These are phyloP conservation scores for Dasypogon diadema DNA, from an alignment of 2,888 invertebrate genomes.

Conservation along the genomic window DNA sequence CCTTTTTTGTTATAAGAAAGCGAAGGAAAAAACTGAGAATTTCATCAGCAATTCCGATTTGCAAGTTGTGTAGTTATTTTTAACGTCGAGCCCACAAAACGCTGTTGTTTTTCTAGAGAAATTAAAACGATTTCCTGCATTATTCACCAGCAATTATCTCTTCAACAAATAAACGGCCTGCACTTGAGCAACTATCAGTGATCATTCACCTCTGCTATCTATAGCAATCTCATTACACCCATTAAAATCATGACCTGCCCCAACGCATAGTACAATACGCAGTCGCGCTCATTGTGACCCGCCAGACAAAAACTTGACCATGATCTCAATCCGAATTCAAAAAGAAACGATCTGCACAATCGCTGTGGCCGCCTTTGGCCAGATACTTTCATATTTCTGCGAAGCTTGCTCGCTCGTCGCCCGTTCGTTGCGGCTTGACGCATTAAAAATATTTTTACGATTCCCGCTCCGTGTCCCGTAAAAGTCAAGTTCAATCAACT, in stretches of 20 bases:
- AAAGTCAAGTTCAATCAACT: constrained; percentile 45
- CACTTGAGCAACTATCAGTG: constrained; percentile 36
- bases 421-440: background rate
- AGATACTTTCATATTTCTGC: constrained; percentile 29
- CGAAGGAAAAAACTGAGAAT: too few species aligned
- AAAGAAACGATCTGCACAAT: constrained; percentile 13
- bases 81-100: too few species aligned
- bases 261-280: constrained; percentile 30
- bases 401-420: background rate
- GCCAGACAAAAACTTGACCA: constrained; percentile 10
- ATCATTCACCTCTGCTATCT: constrained; percentile 46
- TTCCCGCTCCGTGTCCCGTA: background rate
- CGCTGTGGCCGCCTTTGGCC: background rate
- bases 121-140: constrained; percentile 20
- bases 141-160: constrained; percentile 33
- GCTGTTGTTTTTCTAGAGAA: too few species aligned
- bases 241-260: constrained; percentile 37
- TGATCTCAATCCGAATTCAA: constrained; percentile 33
- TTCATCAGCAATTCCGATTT: too few species aligned
- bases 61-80: too few species aligned
- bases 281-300: constrained; percentile 36
- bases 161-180: constrained; percentile 5
- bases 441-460: background rate
- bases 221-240: constrained; percentile 28
- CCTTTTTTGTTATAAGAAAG: too few species aligned